Evolutionary conservation across 2,113 vertebrate species (phyloP).

Genomic region (Istiophorus platypterus): DNA sequence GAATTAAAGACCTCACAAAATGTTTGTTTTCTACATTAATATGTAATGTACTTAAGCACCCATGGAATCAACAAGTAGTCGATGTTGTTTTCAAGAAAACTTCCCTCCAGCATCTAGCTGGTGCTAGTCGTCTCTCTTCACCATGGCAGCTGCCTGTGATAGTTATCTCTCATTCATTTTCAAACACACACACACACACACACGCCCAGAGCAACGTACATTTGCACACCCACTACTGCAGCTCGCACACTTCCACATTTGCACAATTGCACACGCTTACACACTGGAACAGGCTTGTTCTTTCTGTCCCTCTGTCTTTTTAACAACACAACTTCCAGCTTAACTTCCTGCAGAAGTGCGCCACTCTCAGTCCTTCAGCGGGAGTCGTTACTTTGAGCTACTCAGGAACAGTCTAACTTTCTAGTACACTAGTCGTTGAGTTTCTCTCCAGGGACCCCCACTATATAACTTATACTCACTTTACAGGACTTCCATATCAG

Average conservation of each 20-base stretch:
- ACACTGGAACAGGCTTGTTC: constrained; percentile 56
- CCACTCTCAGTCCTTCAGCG: constrained; percentile 72
- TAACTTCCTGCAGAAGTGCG: constrained; percentile 74
- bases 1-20: constrained; percentile 22
- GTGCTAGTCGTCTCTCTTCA: constrained; percentile 79
- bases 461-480: constrained; percentile 80
- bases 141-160: constrained; percentile 81
- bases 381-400: constrained; percentile 77
- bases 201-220: constrained; percentile 9
- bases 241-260: constrained; percentile 43
- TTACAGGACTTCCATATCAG: constrained; percentile 80
- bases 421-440: constrained; percentile 72
- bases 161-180: constrained; percentile 79
- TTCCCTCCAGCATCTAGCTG: constrained; percentile 68
- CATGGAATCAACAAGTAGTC: constrained; percentile 72
- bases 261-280: constrained; percentile 53
- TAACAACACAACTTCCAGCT: constrained; percentile 72
- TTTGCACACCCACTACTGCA: constrained; percentile 4
- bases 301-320: constrained; percentile 40
- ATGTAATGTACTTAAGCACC: constrained; percentile 47
- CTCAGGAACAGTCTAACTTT: constrained; percentile 74
- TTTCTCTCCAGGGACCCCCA: constrained; percentile 69
- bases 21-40: constrained; percentile 26
- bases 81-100: constrained; percentile 62
- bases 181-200: constrained; percentile 55